These are phyloP conservation scores for Pyrocoelia pectoralis DNA, from an alignment of 2,888 invertebrate genomes.

Conservation along the genomic window DNA sequence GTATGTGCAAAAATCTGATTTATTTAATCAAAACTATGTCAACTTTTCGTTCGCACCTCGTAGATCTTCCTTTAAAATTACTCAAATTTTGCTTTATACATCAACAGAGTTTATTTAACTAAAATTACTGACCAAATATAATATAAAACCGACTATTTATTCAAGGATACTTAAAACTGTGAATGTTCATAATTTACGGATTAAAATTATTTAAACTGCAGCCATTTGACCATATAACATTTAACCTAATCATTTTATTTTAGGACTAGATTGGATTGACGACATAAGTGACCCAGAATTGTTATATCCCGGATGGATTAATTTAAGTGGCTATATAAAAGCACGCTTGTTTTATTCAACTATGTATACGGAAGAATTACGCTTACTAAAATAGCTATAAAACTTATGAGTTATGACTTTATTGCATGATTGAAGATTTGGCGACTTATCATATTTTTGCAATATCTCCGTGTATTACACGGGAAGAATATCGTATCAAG, in stretches of 20 bases:
- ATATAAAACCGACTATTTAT: conserved; percentile 77
- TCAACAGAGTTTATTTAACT: no score
- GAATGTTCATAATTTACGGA: neutral
- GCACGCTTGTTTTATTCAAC: conserved; percentile 1
- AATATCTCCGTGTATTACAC: no score
- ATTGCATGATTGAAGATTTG: no score
- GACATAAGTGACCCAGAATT: conserved; percentile 46
- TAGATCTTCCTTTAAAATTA: no score
- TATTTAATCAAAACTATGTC: no score
- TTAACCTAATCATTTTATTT: conserved; percentile 33
- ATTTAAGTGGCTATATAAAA: conserved; percentile 34
- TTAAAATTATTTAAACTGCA: neutral
- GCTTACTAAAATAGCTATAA: no score
- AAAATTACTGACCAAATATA: neutral
- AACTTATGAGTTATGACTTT: no score
- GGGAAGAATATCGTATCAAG: no score
- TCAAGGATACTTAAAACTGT: conserved; percentile 66
- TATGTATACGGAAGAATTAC: neutral
- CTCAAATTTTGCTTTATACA: no score
- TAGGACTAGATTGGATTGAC: conserved; percentile 41
- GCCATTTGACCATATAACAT: conserved; percentile 23
- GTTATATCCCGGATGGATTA: conserved; percentile 48
- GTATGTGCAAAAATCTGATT: no score
- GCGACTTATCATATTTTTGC: no score
- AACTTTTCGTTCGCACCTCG: no score